Percentiles rank a stretch among this genome's conserved stretches.
phyloP scores from a whole-genome alignment of 2,888 invertebrate genomes.

The Tenthredo notha region DNA sequence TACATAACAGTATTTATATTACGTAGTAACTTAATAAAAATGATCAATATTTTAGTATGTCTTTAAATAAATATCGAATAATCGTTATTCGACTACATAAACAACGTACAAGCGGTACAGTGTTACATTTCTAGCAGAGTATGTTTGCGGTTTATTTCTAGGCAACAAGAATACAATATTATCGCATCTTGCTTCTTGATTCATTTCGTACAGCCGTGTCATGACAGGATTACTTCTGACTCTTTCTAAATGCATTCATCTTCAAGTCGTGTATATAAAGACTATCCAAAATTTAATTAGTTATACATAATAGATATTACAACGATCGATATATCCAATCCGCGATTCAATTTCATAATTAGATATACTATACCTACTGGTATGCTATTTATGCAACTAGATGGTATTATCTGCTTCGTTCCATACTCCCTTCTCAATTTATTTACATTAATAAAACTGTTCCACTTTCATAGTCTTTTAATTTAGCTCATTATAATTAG shows the following conservation, averaged over 20 bases:
- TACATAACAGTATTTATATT: constrained; percentile 60
- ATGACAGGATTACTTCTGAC: constrained; percentile 9
- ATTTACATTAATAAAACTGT: constrained; percentile 46
- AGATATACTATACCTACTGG: constrained; percentile 27
- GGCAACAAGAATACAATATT: constrained; percentile 33
- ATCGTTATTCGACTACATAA: constrained; percentile 64
- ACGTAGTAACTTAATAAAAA: constrained; percentile 63
- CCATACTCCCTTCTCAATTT: constrained; percentile 29
- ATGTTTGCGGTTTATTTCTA: constrained; percentile 25
- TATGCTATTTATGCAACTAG: constrained; percentile 30
- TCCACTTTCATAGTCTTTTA: constrained; percentile 36
- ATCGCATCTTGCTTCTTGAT: not conserved
- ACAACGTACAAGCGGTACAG: constrained; percentile 66
- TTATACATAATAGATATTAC: constrained; percentile 30
- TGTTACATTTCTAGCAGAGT: constrained; percentile 56
- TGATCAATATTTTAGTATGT: constrained; percentile 58
- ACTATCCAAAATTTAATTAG: constrained; percentile 18
- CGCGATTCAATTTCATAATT: not conserved
- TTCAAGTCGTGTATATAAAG: constrained; percentile 25
- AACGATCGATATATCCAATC: constrained; percentile 17
- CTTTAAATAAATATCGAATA: constrained; percentile 56
- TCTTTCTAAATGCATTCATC: constrained; percentile 37
- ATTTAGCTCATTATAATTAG: constrained; percentile 9
- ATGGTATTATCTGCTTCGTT: constrained; percentile 23
- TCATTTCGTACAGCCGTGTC: not conserved